phyloP scores from a whole-genome alignment of 2,797 vertebrate species.

The Danio kyathit region DNA sequence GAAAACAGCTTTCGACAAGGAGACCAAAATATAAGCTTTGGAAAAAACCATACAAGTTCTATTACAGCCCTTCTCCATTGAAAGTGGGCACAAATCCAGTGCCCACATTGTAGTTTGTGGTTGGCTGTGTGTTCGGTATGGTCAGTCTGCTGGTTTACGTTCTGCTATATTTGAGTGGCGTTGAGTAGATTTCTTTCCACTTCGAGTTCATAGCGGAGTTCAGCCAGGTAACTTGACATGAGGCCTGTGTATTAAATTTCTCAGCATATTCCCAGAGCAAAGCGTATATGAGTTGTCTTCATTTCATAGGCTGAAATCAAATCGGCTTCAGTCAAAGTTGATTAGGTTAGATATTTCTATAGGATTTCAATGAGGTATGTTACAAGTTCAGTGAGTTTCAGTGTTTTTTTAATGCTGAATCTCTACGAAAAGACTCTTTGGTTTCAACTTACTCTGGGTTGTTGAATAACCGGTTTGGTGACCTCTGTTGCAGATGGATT shows the following conservation, averaged over 20 bases:
- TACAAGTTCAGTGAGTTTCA: not conserved
- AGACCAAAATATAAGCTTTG: slow-evolving; percentile 5
- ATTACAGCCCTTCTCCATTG: slow-evolving; percentile 14
- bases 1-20: not conserved
- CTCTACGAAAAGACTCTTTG: not conserved
- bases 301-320: not conserved
- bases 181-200: slow-evolving; percentile 30
- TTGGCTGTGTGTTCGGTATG: slow-evolving; percentile 6
- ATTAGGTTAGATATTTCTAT: not conserved
- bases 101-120: slow-evolving; percentile 26
- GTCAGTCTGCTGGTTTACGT: slow-evolving; percentile 22
- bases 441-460: slow-evolving; percentile 41
- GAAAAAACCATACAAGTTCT: not conserved
- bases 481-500: slow-evolving; percentile 36
- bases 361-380: not conserved
- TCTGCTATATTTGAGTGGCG: slow-evolving; percentile 14
- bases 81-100: not conserved
- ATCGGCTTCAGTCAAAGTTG: not conserved
- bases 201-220: not conserved
- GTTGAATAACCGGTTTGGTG: slow-evolving; percentile 59
- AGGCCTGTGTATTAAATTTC: not conserved
- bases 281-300: not conserved
- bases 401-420: not conserved
- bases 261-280: not conserved
- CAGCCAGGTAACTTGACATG: slow-evolving; percentile 19